Base-by-base conservation (phyloP, 2,888 invertebrate genomes). In the Uloborus plumipes region DNA sequence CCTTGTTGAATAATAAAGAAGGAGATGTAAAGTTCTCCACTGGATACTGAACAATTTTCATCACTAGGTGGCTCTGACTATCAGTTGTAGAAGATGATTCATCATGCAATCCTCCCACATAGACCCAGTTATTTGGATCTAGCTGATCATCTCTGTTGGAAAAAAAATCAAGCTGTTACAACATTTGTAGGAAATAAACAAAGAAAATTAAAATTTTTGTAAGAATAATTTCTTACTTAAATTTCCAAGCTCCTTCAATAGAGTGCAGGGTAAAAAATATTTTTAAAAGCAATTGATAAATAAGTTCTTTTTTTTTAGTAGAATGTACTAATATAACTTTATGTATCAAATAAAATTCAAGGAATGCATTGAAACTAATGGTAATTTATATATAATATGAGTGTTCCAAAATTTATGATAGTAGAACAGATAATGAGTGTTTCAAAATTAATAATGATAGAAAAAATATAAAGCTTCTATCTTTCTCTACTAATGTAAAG, bases 41-140 rank as follows among this genome's bases (percentile, higher is more conserved):
- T 0, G 61, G 18, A 53, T 65, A 66, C n/a, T 71, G 70, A 15
- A 82, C 66, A 16, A 82, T 82, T 61, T 76, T 47, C 18, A 49
- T 15, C 11, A 76, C 66, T 11, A 66, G 18, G 53, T 66, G 71
- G 26, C 22, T 75, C 26, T 82, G 81, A n/a, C 31, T 22, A 3
- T 47, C 75, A 26, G 31, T 49, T 9, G 18, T 51, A 14, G 31
- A 16, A 14, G 62, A 26, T 20, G 49, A 51, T n/a, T 22, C 9
- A 22, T 70, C 26, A 20, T 76, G 47, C 51, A 76, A 55, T 11
- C 81, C 81, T 22, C 66, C 71, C 6, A 66, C n/a, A 20, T 61
- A 82, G 22, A 61, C 26, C 81, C 81, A 82, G 7, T 82, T 71
- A 7, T 66, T 61, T 7, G 75, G 71, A 65, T 82, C 31, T 13